A percentile compares a stretch with the other conserved stretches of the same genome.
These are phyloP conservation scores for Ptilorrhoa leucosticta DNA, from an alignment of 2,113 vertebrate species.

Conservation along the genomic window DNA sequence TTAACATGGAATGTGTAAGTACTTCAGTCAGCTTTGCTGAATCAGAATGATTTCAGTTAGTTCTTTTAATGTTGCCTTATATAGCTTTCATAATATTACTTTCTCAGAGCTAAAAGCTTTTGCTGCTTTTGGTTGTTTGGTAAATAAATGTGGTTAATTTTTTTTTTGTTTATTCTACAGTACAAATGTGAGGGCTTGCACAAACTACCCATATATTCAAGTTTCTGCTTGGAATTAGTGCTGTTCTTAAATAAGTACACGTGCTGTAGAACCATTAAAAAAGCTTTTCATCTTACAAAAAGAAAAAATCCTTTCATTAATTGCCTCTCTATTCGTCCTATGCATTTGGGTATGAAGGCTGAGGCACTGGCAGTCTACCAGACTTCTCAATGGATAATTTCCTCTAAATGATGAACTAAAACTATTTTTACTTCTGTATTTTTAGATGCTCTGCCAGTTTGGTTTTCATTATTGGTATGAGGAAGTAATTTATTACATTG, in stretches of 20 bases:
- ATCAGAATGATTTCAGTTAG: background rate
- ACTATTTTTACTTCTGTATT: conserved; percentile 37
- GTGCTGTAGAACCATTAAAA: background rate
- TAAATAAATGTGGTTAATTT: background rate
- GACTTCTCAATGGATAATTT: conserved; percentile 27
- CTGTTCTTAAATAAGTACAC: background rate
- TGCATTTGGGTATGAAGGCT: background rate
- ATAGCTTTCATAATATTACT: background rate
- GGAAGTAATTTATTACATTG: background rate
- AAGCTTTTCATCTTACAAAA: background rate
- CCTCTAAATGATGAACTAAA: conserved; percentile 19
- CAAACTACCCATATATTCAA: background rate
- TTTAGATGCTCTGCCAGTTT: background rate
- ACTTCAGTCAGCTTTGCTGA: background rate
- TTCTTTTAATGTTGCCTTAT: background rate
- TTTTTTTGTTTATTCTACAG: background rate
- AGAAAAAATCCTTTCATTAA: background rate
- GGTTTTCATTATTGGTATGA: background rate
- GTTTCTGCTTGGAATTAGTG: background rate
- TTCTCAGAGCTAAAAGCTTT: background rate
- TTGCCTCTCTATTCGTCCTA: background rate
- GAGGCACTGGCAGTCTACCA: conserved; percentile 17
- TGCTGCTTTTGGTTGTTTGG: background rate
- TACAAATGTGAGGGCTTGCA: background rate
- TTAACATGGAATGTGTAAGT: background rate